phyloP scores from a whole-genome alignment of 2,888 invertebrate species.

The Hydrotaea diabolus region DNA sequence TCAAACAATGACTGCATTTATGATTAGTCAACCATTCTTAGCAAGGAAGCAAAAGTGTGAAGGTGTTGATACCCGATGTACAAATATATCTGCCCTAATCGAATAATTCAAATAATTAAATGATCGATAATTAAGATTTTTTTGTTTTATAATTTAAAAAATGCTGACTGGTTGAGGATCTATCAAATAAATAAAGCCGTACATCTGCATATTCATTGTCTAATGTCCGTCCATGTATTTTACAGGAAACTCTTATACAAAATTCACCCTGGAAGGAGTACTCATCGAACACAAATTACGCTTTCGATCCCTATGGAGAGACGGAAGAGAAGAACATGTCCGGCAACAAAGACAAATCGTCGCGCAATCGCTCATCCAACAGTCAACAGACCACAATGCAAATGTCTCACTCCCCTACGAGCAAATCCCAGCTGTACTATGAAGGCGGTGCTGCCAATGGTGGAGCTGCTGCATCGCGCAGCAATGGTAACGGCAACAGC shows the following conservation, averaged over 20 bases:
- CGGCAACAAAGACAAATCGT: constrained; percentile 75
- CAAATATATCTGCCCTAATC: constrained; percentile 63
- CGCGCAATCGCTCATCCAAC: constrained; percentile 71
- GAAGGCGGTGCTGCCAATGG: constrained; percentile 71
- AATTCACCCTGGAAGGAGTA: constrained; percentile 95
- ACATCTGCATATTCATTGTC: neutral
- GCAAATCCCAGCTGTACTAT: constrained; percentile 79
- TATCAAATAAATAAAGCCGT: neutral
- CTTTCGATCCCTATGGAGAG: constrained; percentile 92
- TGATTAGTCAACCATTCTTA: constrained; percentile 16
- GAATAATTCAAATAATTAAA: constrained; percentile 27
- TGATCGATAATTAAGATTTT: neutral
- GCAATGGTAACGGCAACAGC: constrained; percentile 60
- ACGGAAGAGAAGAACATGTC: constrained; percentile 86
- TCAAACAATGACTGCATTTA: constrained; percentile 23
- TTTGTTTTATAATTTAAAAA: constrained; percentile 44
- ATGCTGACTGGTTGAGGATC: constrained; percentile 80
- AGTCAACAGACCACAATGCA: constrained; percentile 79
- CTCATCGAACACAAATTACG: constrained; percentile 90
- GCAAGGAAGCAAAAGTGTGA: neutral
- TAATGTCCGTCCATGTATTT: constrained; percentile 4
- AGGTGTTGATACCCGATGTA: constrained; percentile 61
- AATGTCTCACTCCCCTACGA: constrained; percentile 81
- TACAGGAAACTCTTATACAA: constrained; percentile 90
- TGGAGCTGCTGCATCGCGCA: constrained; percentile 56